Evolutionary conservation across 2,113 vertebrate species (phyloP).

Genomic region (Otis tarda): DNA sequence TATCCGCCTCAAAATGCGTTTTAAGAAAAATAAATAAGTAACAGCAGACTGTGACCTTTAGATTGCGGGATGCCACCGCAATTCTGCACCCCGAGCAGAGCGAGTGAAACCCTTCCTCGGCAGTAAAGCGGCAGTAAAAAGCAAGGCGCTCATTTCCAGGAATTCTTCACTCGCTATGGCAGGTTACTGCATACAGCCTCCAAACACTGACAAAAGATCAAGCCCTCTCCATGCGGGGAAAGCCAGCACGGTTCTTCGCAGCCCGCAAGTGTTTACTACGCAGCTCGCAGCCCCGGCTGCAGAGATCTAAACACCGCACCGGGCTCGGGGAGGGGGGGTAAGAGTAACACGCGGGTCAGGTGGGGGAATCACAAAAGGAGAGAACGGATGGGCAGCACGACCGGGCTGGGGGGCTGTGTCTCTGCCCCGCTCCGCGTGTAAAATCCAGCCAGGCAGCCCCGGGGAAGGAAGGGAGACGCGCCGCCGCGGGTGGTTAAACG

Average conservation of each 20-base stretch:
- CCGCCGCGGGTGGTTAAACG: not conserved
- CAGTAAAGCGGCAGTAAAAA: not conserved
- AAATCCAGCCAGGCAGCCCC: no score
- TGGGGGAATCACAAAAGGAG: no score
- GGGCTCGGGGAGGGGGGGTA: not conserved
- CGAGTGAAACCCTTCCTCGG: not conserved
- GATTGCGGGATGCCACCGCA: not conserved
- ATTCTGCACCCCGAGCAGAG: not conserved
- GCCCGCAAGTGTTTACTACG: conserved; percentile 20
- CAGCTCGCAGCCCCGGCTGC: conserved; percentile 17
- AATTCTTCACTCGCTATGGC: not conserved
- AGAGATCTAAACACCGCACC: not conserved
- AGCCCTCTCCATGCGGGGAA: not conserved
- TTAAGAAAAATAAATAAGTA: not conserved
- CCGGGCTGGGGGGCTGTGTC: no score
- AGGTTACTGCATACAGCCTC: not conserved
- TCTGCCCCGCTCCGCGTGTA: no score
- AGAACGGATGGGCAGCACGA: no score
- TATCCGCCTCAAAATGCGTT: no score
- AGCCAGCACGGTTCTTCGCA: not conserved
- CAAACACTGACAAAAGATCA: conserved; percentile 22
- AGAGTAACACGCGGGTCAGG: no score
- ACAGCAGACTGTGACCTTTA: not conserved
- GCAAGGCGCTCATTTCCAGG: conserved; percentile 25
- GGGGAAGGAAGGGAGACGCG: not conserved